phyloP scores from a whole-genome alignment of 2,888 invertebrate genomes.

The Drosophila sordidapex region DNA sequence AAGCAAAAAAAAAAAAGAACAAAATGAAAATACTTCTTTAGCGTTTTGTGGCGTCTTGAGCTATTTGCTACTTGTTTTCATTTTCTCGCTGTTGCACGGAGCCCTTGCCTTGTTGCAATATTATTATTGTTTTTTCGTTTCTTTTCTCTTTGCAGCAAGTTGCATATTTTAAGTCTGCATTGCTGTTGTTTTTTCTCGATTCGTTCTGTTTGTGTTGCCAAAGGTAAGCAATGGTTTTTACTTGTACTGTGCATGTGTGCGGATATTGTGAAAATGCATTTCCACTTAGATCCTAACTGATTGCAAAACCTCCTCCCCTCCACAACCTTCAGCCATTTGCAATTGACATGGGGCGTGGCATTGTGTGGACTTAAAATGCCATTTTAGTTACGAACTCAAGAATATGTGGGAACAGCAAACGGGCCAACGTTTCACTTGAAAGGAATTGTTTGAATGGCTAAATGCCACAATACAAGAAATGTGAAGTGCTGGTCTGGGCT shows the following conservation, averaged over 20 bases:
- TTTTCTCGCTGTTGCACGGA: constrained; percentile 43
- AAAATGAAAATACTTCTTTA: constrained; percentile 62
- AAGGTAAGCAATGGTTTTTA: constrained; percentile 10
- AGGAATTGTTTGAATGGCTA: constrained; percentile 41
- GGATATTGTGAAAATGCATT: constrained; percentile 79
- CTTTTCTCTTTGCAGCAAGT: constrained; percentile 34
- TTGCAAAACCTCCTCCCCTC: constrained; percentile 26
- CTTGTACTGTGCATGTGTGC: constrained; percentile 52
- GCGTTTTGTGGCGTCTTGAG: constrained; percentile 72
- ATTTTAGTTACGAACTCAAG: constrained; percentile 45
- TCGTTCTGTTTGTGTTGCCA: not conserved
- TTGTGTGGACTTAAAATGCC: constrained; percentile 59
- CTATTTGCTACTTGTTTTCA: constrained; percentile 79
- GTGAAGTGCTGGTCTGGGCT: not conserved
- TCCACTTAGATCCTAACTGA: constrained; percentile 77
- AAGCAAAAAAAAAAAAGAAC: constrained; percentile 7
- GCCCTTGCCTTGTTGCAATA: constrained; percentile 59
- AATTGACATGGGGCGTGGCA: constrained; percentile 68
- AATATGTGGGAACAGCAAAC: constrained; percentile 21
- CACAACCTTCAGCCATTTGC: constrained; percentile 15
- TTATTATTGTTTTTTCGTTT: constrained; percentile 50
- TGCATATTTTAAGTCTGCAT: constrained; percentile 73
- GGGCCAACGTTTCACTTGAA: constrained; percentile 40
- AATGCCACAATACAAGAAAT: constrained; percentile 29
- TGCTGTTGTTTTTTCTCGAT: constrained; percentile 50